Evolutionary conservation across 2,888 invertebrate genomes (phyloP), one percentile per base, ranked within the genome.

Genomic region (Pseudolycoriella hygida): DNA sequence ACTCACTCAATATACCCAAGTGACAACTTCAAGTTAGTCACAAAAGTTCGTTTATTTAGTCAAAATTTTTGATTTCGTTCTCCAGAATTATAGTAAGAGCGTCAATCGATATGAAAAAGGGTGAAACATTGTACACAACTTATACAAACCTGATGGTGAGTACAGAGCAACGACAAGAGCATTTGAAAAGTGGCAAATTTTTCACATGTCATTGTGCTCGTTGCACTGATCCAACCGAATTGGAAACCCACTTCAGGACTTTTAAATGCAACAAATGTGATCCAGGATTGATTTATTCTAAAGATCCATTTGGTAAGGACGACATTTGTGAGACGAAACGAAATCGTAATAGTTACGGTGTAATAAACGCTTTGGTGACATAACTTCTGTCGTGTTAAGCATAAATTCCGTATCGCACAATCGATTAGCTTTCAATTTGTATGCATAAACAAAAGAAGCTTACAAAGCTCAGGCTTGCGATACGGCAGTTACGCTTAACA

Each of bases 251-350:
- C 56, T 71, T 84, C 57, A 81, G 86, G 51, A 77, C 85, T 0
- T 61, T 88, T 2, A 84, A 81, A 58, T 89, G 88, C 56, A 76
- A 69, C 52, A 80, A 79, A 59, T 84, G 84, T 55, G 77, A 80
- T 50, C 76, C 77, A 51, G 82, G 84, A 1, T 62, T 79, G 42
- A 68, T 83, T 42, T 51, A 80, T 48, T 67, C 79, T 3, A 67
- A 69, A 43, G 69, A 79, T 62, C 75, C 84, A 20, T 63, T 80
- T 52, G 80, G 82, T 46, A 32, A 49, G 17, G n/a, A n/a, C n/a
- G n/a, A n/a, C n/a, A n/a, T n/a, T n/a, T n/a, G n/a, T n/a, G n/a
- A n/a, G n/a, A 25, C 4, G 25, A 25, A 25, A 25, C 8, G 25
- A 25, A 8, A 25, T 25, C 8, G 25, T 8, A 8, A 25, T 25